Conservation (phyloP, 2,113 vertebrate genomes). For the Hoplias malabaricus region DNA sequence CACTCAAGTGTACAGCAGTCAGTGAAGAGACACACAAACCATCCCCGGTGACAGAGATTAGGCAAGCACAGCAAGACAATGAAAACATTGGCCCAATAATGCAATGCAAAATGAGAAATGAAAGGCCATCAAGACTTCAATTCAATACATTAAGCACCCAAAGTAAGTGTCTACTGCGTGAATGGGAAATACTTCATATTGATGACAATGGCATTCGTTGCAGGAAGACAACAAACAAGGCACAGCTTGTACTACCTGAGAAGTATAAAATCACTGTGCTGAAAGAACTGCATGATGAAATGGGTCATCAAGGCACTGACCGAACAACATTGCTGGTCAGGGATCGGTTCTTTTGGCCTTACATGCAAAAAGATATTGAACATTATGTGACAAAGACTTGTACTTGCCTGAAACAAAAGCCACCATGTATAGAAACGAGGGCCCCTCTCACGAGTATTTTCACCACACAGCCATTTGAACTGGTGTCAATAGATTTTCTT, state of each 20-base stretch:
- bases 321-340: not conserved
- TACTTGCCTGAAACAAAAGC: conserved; percentile 1
- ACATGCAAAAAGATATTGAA: too few relatives aligned
- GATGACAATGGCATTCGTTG: not conserved
- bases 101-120: too few relatives aligned
- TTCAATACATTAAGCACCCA: too few relatives aligned
- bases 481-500: too few relatives aligned
- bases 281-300: not conserved
- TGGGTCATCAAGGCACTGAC: conserved; percentile 1
- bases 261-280: not conserved
- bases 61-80: conserved; percentile 11
- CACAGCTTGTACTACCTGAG: not conserved
- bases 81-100: too few relatives aligned
- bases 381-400: too few relatives aligned
- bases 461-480: conserved; percentile 7
- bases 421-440: not conserved
- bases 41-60: not conserved
- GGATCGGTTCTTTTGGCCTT: too few relatives aligned
- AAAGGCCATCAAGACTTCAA: not conserved
- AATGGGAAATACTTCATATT: not conserved
- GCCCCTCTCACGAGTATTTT: not conserved
- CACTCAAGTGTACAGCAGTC: not conserved
- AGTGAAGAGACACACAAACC: not conserved
- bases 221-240: not conserved
- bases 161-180: not conserved